A percentile compares a stretch with the other conserved stretches of the same genome.
These are phyloP conservation scores for Zophobas atratus DNA, from an alignment of 1,140 invertebrate genomes.

Conservation along the genomic window DNA sequence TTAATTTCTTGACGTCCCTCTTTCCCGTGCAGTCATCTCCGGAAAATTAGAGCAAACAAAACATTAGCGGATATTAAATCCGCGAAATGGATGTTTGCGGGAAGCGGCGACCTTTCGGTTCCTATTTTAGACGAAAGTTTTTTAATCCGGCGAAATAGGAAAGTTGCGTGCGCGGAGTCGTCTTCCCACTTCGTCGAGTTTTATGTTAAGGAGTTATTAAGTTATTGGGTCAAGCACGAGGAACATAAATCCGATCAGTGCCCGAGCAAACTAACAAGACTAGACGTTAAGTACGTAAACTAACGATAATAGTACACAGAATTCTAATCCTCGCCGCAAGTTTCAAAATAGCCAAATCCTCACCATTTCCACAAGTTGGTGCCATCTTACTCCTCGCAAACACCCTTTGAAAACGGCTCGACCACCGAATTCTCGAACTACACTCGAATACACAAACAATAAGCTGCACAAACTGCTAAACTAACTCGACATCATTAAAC, in stretches of 20 bases:
- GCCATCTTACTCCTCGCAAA: constrained; percentile 13
- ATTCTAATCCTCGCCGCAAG: constrained; percentile 45
- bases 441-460: constrained; percentile 32
- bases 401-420: constrained; percentile 26
- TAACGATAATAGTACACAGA: constrained; percentile 45
- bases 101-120: too few relatives aligned
- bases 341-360: constrained; percentile 49
- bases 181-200: not conserved
- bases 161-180: not conserved
- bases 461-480: constrained; percentile 22
- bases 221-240: constrained; percentile 28
- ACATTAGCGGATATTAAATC: too few relatives aligned
- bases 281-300: constrained; percentile 48
- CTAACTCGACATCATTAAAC: constrained; percentile 1
- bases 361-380: constrained; percentile 44
- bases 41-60: too few relatives aligned
- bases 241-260: constrained; percentile 28
- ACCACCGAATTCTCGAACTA: constrained; percentile 15
- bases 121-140: not conserved
- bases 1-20: not conserved
- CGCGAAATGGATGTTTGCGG: too few relatives aligned
- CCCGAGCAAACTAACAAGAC: constrained; percentile 37
- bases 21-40: too few relatives aligned
- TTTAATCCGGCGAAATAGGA: not conserved
- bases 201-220: constrained; percentile 14